These are phyloP conservation scores for Drosophila monieri DNA, from an alignment of 2,888 invertebrate genomes.

Conservation along the genomic window DNA sequence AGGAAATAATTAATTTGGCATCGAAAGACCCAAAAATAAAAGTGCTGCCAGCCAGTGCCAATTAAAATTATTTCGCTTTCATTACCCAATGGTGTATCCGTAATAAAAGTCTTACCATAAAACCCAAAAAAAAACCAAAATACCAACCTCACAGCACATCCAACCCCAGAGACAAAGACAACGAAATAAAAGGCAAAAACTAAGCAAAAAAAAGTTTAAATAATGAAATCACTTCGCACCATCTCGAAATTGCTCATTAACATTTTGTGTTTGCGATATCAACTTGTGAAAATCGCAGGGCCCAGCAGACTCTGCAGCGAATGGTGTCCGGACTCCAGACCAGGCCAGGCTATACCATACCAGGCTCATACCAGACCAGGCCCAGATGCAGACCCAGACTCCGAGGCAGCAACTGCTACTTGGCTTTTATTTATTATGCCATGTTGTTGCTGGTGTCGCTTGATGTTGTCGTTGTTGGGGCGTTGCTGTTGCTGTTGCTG, in stretches of 20 bases:
- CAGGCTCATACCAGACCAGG: slow-evolving; percentile 14
- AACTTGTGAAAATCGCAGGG: slow-evolving; percentile 84
- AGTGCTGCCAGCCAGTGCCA: slow-evolving; percentile 57
- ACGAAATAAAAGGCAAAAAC: slow-evolving; percentile 36
- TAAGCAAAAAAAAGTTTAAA: slow-evolving; percentile 67
- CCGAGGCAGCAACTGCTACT: slow-evolving; percentile 69
- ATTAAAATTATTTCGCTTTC: slow-evolving; percentile 79
- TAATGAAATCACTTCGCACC: slow-evolving; percentile 84
- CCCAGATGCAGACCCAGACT: slow-evolving; percentile 56
- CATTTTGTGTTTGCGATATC: slow-evolving; percentile 84
- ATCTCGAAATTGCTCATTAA: slow-evolving; percentile 85
- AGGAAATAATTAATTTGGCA: slow-evolving; percentile 77
- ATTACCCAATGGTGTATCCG: slow-evolving; percentile 73
- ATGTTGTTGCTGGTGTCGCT: slow-evolving; percentile 53
- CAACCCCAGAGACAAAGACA: slow-evolving; percentile 48
- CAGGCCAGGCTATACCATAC: slow-evolving; percentile 20
- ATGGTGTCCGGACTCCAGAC: slow-evolving; percentile 26
- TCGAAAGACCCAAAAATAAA: slow-evolving; percentile 30
- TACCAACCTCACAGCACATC: slow-evolving; percentile 25
- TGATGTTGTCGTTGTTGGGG: slow-evolving; percentile 27
- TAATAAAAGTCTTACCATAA: slow-evolving; percentile 59
- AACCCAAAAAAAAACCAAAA: slow-evolving; percentile 8
- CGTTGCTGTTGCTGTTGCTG: slow-evolving; percentile 29
- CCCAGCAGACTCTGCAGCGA: slow-evolving; percentile 52
- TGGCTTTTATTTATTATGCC: slow-evolving; percentile 79